Evolutionary conservation across 2,113 vertebrate species (phyloP).

Genomic region (Emydura subglobosa): DNA sequence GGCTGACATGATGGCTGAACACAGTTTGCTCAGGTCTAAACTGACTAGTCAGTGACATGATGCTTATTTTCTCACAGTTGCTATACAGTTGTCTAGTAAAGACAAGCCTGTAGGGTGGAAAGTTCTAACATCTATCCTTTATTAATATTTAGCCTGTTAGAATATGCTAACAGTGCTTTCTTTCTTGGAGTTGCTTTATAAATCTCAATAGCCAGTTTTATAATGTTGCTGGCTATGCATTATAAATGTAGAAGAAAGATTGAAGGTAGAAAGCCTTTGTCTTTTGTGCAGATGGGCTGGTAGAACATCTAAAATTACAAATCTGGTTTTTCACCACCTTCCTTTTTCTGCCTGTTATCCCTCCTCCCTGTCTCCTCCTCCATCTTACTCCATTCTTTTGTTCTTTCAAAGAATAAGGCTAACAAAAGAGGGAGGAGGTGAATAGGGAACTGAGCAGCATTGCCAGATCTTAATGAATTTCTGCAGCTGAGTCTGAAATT

Average conservation of each 20-base stretch:
- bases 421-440: constrained; percentile 33
- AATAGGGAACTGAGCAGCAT: not conserved
- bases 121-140: not conserved
- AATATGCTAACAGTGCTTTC: not conserved
- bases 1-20: not conserved
- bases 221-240: not conserved
- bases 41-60: not conserved
- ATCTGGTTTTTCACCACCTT: not conserved
- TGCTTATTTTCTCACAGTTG: not conserved
- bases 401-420: constrained; percentile 46
- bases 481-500: constrained; percentile 53
- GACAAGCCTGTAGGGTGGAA: not conserved
- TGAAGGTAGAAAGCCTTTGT: not conserved
- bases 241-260: not conserved
- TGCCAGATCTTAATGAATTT: constrained; percentile 61
- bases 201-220: not conserved
- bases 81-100: not conserved
- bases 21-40: not conserved
- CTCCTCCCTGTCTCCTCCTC: constrained; percentile 23
- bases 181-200: not conserved
- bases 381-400: constrained; percentile 41
- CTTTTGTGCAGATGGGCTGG: not conserved
- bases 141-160: fast-evolving
- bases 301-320: not conserved
- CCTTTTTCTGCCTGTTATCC: not conserved